Evolutionary conservation across 2,797 vertebrate genomes (phyloP), one percentile per base, ranked within the genome.

Genomic region (Caiman crocodilus): DNA sequence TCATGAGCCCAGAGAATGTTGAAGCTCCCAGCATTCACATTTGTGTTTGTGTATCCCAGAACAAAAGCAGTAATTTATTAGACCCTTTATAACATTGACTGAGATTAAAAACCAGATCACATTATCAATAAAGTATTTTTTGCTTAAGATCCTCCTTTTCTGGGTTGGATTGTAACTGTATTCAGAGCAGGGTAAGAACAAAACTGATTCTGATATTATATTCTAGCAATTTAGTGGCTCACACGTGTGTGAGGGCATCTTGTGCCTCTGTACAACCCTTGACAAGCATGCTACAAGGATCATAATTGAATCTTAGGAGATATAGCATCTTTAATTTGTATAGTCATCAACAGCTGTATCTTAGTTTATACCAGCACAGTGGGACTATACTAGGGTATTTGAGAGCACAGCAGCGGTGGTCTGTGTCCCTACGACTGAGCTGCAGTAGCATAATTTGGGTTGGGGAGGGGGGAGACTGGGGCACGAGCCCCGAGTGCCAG

Each of bases 311-410:
- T 21, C 32, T 42, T 71, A 42, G 60, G 26, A 61, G 13, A 4
- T 61, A 61, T 21, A 61, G 4, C 23, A 21, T 69, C 67, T 71
- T 71, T 42, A 21, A 35, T 23, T 18, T 71, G 75, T 90, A 75
- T 56, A 79, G 69, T 42, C 73, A 82, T 75, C 17, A 12, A 76
- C 87, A 75, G 89, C 77, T 90, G 30, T 94, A 57, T 96, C 32
- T 95, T 94, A 71, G 82, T 94, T 87, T 96, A 8, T 12, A 20
- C 20, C 13, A 20, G 32, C 42, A 50, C 42, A 50, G 42, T 50
- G 42, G 42, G 42, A 50, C 42, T 50, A 50, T 50, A 50, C 42
- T 50, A 10, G 42, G 42, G 42, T 50, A 50, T 50, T 50, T 50
- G 42, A 50, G 42, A 10, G 42, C 42, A 50, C 42, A 50, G 42